Evolutionary conservation across 2,797 vertebrate species (phyloP).

Genomic region (Falco cherrug): DNA sequence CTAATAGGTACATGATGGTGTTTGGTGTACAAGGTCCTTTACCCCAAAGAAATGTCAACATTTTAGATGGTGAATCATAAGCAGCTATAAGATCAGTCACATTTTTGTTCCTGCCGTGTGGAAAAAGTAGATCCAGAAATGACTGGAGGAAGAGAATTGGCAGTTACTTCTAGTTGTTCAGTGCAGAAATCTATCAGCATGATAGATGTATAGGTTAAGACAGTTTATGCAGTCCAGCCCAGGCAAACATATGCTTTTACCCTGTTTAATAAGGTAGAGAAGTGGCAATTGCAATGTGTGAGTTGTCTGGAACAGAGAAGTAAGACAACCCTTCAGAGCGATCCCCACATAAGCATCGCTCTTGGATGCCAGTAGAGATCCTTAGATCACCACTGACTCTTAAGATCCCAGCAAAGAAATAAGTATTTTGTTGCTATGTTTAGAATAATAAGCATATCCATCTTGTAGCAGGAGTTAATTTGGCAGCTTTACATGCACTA

Average conservation of each 20-base stretch:
- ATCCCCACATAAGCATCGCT: not conserved
- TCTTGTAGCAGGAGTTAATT: not conserved
- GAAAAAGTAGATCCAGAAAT: not conserved
- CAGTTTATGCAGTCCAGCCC: not conserved
- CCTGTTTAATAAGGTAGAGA: not conserved
- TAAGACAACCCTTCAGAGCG: not conserved
- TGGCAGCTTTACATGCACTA: rapidly evolving
- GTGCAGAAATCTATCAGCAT: not conserved
- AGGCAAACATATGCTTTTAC: not conserved
- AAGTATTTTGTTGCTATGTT: not conserved
- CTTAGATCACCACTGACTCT: not conserved
- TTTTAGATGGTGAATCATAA: not conserved
- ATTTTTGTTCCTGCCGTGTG: not conserved
- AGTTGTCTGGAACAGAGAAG: not conserved
- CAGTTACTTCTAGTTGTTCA: not conserved
- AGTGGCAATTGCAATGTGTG: not conserved
- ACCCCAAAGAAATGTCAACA: not conserved
- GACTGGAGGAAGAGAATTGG: not conserved
- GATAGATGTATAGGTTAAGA: not conserved
- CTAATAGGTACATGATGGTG: not conserved
- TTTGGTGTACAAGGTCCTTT: not conserved
- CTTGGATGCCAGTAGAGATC: not conserved
- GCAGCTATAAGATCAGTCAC: not conserved
- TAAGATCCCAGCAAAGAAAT: not conserved
- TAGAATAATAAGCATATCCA: not conserved